phyloP scores from a whole-genome alignment of 2,797 vertebrate genomes.

The Characodon lateralis region DNA sequence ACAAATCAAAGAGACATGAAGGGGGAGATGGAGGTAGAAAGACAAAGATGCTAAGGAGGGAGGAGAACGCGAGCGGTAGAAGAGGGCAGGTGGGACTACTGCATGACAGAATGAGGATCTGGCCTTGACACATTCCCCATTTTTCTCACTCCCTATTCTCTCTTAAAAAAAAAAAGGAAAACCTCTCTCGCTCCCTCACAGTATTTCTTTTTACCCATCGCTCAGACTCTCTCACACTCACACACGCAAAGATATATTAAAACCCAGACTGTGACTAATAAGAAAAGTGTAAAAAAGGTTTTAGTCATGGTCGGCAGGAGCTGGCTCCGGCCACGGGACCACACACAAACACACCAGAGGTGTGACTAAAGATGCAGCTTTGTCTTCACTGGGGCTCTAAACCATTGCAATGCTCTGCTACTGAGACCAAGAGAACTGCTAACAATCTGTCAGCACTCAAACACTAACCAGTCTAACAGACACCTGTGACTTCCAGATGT shows the following conservation, averaged over 20 bases:
- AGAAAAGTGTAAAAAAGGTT: constrained; percentile 71
- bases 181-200: constrained; percentile 34
- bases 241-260: constrained; percentile 27
- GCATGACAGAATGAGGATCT: constrained; percentile 79
- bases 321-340: constrained; percentile 55
- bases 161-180: constrained; percentile 16
- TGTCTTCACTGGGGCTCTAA: constrained; percentile 51
- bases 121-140: constrained; percentile 68
- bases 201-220: constrained; percentile 26
- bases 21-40: constrained; percentile 48
- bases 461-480: constrained; percentile 41
- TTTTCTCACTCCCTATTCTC: constrained; percentile 51
- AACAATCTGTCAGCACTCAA: constrained; percentile 57
- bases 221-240: constrained; percentile 11
- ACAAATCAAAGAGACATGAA: constrained; percentile 78
- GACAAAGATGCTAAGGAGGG: constrained; percentile 38
- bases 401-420: constrained; percentile 56
- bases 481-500: constrained; percentile 51
- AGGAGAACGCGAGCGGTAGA: constrained; percentile 30
- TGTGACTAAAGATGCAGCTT: constrained; percentile 67
- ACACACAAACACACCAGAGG: constrained; percentile 53
- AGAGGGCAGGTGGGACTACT: constrained; percentile 70
- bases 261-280: constrained; percentile 71
- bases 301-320: constrained; percentile 60
- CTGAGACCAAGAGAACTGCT: constrained; percentile 67